phyloP scores from a whole-genome alignment of 2,888 invertebrate species.

The Odontomyia ornata region DNA sequence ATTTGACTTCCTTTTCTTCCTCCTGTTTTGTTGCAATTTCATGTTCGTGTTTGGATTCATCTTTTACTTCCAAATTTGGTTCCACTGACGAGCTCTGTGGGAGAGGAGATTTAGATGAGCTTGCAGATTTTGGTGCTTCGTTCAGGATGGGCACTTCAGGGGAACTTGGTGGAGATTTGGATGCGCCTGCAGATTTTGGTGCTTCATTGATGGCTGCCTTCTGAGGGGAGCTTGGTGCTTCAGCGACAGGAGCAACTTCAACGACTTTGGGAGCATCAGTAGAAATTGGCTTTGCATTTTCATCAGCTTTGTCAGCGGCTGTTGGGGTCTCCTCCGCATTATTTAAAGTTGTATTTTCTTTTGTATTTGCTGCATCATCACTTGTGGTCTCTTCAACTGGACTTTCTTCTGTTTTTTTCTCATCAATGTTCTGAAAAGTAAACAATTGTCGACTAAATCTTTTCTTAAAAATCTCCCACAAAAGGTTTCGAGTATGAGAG shows the following conservation, averaged over 20 bases:
- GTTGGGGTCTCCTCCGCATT: not conserved
- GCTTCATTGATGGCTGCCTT: too few relatives aligned
- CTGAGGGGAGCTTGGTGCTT: too few relatives aligned
- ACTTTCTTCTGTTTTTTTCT: conserved; percentile 33
- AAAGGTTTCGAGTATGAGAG: not conserved
- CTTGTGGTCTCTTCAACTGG: conserved; percentile 46
- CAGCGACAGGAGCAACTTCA: too few relatives aligned
- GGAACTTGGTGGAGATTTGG: too few relatives aligned
- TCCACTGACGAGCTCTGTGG: too few relatives aligned
- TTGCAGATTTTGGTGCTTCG: too few relatives aligned
- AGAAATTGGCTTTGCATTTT: not conserved
- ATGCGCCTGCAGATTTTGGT: too few relatives aligned
- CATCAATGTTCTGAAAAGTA: conserved; percentile 64
- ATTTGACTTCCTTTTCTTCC: conserved; percentile 46
- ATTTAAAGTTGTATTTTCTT: not conserved
- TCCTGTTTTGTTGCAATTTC: conserved; percentile 43
- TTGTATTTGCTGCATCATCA: conserved; percentile 37
- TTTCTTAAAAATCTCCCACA: conserved; percentile 13
- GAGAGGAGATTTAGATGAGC: too few relatives aligned
- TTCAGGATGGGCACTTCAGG: too few relatives aligned
- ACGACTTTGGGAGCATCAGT: too few relatives aligned
- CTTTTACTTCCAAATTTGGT: conserved; percentile 41
- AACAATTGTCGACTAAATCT: conserved; percentile 65
- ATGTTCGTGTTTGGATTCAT: conserved; percentile 39
- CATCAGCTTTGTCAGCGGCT: too few relatives aligned